Conservation (phyloP, 2,113 vertebrate genomes). For the Rhabdornis inornatus region DNA sequence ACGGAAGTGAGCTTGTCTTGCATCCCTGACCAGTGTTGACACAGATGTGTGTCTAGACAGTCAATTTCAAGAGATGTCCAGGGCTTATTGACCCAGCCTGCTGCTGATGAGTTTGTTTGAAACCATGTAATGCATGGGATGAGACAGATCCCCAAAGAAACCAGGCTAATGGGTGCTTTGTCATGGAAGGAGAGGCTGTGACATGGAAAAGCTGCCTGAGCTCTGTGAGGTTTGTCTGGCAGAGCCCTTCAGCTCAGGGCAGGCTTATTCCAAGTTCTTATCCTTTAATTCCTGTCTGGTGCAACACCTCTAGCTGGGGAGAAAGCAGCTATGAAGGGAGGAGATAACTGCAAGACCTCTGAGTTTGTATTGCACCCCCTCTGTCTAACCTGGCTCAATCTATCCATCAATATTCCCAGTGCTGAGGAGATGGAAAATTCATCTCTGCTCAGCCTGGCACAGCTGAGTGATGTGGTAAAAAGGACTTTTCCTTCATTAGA, state of each 20-base stretch:
- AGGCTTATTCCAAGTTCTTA: neutral
- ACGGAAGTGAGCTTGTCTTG: fast-evolving
- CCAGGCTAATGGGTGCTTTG: neutral
- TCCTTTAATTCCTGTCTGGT: neutral
- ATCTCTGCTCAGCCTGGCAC: neutral
- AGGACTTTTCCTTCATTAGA: neutral
- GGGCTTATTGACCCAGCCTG: neutral
- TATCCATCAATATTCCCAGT: neutral
- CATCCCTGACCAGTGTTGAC: neutral
- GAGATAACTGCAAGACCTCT: neutral
- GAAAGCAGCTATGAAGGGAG: neutral
- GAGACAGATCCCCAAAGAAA: neutral
- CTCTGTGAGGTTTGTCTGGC: neutral
- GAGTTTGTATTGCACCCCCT: neutral
- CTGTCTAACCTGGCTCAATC: neutral
- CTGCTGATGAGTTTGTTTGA: neutral
- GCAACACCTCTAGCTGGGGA: neutral
- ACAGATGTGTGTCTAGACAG: neutral
- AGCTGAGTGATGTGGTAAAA: neutral
- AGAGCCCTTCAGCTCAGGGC: neutral
- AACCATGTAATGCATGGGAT: neutral
- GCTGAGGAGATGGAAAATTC: neutral
- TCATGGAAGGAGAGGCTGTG: neutral
- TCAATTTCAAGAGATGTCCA: neutral
- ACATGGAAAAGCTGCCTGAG: neutral